These are phyloP conservation scores for Mya arenaria DNA, from an alignment of 1,140 invertebrate genomes.

Conservation along the genomic window DNA sequence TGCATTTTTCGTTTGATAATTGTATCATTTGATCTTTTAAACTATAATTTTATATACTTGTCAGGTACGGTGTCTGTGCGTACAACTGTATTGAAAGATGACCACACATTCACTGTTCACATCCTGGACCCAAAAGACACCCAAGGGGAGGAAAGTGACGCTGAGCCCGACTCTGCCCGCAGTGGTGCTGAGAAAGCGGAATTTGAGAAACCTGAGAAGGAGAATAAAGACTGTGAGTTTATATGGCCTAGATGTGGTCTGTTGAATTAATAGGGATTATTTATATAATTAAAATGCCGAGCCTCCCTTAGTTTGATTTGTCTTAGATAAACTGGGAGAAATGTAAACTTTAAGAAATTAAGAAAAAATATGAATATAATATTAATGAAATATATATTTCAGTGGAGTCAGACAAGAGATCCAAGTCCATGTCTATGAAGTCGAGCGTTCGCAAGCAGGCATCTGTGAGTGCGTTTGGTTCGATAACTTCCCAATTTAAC, in stretches of 20 bases:
- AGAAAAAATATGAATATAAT: too few relatives aligned
- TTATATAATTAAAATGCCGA: too few relatives aligned
- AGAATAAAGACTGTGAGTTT: slow-evolving; percentile 50
- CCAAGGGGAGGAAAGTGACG: slow-evolving; percentile 54
- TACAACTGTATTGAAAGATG: slow-evolving; percentile 77
- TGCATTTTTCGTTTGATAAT: too few relatives aligned
- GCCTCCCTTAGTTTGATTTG: too few relatives aligned
- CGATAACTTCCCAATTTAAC: slow-evolving; percentile 71
- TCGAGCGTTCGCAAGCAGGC: slow-evolving; percentile 49
- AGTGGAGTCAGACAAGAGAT: slow-evolving; percentile 32
- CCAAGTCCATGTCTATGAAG: slow-evolving; percentile 45
- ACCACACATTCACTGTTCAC: slow-evolving; percentile 79
- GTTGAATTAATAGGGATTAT: too few relatives aligned
- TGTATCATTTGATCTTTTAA: too few relatives aligned
- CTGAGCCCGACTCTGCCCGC: slow-evolving; percentile 52
- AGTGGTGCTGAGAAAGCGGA: slow-evolving; percentile 74
- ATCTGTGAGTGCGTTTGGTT: slow-evolving; percentile 78
- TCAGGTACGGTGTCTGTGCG: slow-evolving; percentile 74
- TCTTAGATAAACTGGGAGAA: too few relatives aligned
- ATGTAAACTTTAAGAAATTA: too few relatives aligned
- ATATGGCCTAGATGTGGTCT: not conserved
- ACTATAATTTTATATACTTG: slow-evolving; percentile 24
- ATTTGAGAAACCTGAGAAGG: slow-evolving; percentile 76
- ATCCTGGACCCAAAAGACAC: slow-evolving; percentile 76
- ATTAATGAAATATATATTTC: too few relatives aligned